A percentile compares a stretch with the other conserved stretches of the same genome.
Conservation (phyloP, 2,888 invertebrate species). For the Eugnorisma glareosa region DNA sequence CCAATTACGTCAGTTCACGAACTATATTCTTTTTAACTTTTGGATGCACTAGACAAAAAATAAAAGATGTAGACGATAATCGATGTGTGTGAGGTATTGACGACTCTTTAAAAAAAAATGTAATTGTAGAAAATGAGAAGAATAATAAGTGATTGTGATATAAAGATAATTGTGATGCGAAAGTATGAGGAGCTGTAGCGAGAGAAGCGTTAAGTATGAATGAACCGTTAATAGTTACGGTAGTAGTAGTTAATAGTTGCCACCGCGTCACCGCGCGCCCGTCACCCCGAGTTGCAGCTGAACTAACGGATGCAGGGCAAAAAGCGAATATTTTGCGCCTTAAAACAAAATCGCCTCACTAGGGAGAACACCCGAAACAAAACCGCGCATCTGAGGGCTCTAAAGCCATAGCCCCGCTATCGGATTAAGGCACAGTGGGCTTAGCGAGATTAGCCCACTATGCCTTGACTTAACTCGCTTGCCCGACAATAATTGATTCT, state of each 20-base stretch:
- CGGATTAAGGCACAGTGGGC: too few species aligned
- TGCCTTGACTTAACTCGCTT: too few species aligned
- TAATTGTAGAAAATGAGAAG: neutral
- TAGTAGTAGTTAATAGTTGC: too few species aligned
- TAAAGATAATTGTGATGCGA: neutral
- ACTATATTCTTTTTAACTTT: neutral
- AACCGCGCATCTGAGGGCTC: neutral
- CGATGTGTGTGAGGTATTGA: neutral
- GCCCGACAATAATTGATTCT: too few species aligned
- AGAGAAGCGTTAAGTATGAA: neutral
- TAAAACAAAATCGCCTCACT: too few species aligned
- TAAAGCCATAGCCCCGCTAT: too few species aligned
- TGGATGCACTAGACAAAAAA: neutral
- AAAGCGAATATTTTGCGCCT: too few species aligned
- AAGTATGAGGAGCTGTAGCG: neutral
- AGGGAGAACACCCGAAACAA: neutral
- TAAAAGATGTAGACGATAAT: neutral
- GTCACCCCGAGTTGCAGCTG: too few species aligned
- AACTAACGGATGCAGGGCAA: too few species aligned
- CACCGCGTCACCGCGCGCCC: too few species aligned
- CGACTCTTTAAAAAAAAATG: neutral
- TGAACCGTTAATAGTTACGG: too few species aligned
- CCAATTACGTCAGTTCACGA: slow-evolving; percentile 17
- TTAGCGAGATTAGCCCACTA: too few species aligned
- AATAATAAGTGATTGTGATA: neutral